Base-by-base conservation (phyloP, 2,888 invertebrate species). In the Mystacides longicornis region DNA sequence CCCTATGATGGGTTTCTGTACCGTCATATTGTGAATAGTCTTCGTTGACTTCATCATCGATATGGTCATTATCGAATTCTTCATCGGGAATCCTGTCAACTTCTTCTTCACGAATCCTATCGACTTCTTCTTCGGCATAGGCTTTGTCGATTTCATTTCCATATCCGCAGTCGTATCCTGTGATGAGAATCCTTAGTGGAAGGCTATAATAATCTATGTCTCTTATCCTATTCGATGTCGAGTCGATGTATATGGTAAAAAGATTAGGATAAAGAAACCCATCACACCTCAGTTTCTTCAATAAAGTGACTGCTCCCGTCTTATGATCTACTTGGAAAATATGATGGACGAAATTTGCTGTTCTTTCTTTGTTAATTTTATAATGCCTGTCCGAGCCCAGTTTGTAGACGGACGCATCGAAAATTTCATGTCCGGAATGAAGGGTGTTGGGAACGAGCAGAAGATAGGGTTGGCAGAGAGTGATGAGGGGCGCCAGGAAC, bases 201-300 rank as follows among this genome's bases (percentile, higher is more conserved):
- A 90, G 69, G 65, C 90, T 89, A 67, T 89, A 89, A 68, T 89
- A 91, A 67, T 90, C 89, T 60, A 91, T 87, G 63, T 87, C 87
- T 49, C 86, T 79, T 60, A 88, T 75, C 53, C 87, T 76, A 64
- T 86, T 88, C 60, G 90, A 88, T 51, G 87, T 87, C 31, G 92
- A 92, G 68, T 93, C 92, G 58, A 93, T 85, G 70, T 90, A 89
- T 67, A 91, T 82, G 3, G 90, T 91, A 69, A 93, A 91, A 54
- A 92, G 78, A 65, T 87, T 87, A 0, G 92, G 91, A 67, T 92
- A 91, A 62, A 85, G 84, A 27, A 89, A 78, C 59, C 90, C 90
- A 65, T 89, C 86, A 71, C 92, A 92, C 66, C 84, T 80, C 14
- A 92, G 73, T 53, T 79, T 78, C 65, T 85, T 84, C 62, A 83